Percentiles rank a stretch among this genome's conserved stretches.
Evolutionary conservation across 2,888 invertebrate species (phyloP).

Genomic region (Diplolepis rosae): DNA sequence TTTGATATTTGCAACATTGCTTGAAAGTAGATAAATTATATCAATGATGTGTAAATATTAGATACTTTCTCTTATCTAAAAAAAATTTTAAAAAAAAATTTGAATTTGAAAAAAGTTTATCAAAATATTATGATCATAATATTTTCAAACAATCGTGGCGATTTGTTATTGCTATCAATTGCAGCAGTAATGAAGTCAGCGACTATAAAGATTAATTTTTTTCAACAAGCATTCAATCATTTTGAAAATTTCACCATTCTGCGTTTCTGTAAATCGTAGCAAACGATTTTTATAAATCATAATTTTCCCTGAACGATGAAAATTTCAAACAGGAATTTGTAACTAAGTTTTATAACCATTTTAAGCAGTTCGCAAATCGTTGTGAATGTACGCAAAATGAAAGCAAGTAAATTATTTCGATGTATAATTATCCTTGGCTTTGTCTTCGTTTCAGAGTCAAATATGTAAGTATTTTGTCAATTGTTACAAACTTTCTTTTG

Average conservation of each 20-base stretch:
- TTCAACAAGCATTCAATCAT: neutral
- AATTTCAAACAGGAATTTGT: neutral
- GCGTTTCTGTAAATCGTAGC: neutral
- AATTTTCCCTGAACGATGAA: neutral
- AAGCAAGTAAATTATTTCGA: neutral
- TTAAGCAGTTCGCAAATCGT: neutral
- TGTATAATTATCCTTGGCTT: neutral
- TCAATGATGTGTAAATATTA: too few species aligned
- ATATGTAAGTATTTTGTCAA: neutral
- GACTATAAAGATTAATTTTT: slow-evolving; percentile 2
- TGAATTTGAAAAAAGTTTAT: neutral
- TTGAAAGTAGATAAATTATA: too few species aligned
- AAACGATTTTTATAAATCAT: neutral
- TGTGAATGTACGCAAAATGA: neutral
- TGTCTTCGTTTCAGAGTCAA: neutral
- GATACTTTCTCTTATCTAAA: too few species aligned
- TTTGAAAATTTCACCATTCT: neutral
- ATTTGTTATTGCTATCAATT: neutral
- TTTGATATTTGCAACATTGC: too few species aligned
- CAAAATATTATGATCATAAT: neutral
- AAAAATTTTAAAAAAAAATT: neutral
- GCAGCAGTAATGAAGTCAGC: neutral
- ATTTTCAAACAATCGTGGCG: neutral
- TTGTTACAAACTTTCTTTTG: too few species aligned
- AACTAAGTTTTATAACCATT: neutral